Percentiles rank a stretch among this genome's conserved stretches.
phyloP scores from a whole-genome alignment of 2,888 invertebrate genomes.

The Ichneumoninae sp. region DNA sequence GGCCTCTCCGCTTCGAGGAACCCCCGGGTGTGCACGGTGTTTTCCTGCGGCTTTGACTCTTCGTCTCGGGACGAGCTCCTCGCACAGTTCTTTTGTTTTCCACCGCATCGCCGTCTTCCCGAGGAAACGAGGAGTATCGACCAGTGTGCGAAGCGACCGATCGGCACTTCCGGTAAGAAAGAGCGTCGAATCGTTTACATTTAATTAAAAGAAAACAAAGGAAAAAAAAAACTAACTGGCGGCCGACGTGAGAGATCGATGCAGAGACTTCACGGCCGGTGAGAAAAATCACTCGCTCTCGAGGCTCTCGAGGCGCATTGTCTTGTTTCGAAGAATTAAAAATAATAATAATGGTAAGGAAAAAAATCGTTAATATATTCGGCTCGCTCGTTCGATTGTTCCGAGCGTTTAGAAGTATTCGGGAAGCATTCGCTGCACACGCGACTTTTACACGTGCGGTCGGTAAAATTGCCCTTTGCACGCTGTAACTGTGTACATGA shows the following conservation, averaged over 20 bases:
- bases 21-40: slow-evolving; percentile 45
- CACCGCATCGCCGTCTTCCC: not conserved
- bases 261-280: slow-evolving; percentile 19
- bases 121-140: not conserved
- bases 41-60: not conserved
- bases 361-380: slow-evolving; percentile 14
- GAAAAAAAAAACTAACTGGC: not conserved
- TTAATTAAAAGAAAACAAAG: not conserved
- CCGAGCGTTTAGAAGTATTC: slow-evolving; percentile 37
- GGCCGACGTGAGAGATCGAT: slow-evolving; percentile 39
- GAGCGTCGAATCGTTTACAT: slow-evolving; percentile 21
- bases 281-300: slow-evolving; percentile 25
- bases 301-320: not conserved
- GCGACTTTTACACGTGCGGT: slow-evolving; percentile 56
- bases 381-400: slow-evolving; percentile 35
- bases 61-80: not conserved
- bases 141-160: too few species aligned
- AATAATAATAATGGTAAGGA: too few species aligned
- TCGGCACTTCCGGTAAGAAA: slow-evolving; percentile 20
- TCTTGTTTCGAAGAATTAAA: not conserved
- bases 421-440: slow-evolving; percentile 35
- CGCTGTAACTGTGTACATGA: not conserved
- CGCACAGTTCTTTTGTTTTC: slow-evolving; percentile 5
- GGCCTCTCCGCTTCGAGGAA: slow-evolving; percentile 53
- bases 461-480: slow-evolving; percentile 53